Percentiles rank a stretch among this genome's conserved stretches.
These are phyloP conservation scores for Centropyge bicolor DNA, from an alignment of 2,797 vertebrate species.

Conservation along the genomic window DNA sequence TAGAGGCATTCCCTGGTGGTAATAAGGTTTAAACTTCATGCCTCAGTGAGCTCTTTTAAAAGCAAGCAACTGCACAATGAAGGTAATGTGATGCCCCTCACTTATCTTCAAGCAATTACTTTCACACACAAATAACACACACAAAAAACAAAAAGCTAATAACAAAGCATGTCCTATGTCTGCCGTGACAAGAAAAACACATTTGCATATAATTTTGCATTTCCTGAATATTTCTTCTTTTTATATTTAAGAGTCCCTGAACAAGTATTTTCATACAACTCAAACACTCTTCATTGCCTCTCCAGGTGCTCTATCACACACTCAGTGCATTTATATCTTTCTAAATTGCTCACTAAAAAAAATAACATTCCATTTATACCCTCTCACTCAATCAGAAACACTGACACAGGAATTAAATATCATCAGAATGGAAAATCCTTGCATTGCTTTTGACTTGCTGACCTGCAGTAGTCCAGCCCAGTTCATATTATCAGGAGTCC, in stretches of 20 bases:
- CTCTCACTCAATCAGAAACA: constrained; percentile 27
- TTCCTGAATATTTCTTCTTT: background rate
- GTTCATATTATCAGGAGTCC: constrained; percentile 82
- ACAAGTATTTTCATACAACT: background rate
- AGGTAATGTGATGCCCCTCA: constrained; percentile 56
- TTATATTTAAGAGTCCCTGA: background rate
- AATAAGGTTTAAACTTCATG: constrained; percentile 55
- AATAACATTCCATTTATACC: background rate
- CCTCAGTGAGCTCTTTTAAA: constrained; percentile 58
- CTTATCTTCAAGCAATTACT: constrained; percentile 48
- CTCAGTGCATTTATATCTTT: background rate
- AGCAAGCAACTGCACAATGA: constrained; percentile 50
- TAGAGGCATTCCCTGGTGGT: constrained; percentile 28
- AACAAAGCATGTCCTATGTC: background rate
- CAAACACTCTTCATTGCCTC: background rate
- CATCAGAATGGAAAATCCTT: constrained; percentile 20
- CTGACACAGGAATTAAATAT: constrained; percentile 24
- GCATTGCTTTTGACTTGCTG: constrained; percentile 64
- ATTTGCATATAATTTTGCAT: constrained; percentile 9
- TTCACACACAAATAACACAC: constrained; percentile 28
- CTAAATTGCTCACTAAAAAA: background rate
- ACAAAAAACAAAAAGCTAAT: constrained; percentile 13
- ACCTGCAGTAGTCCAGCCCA: constrained; percentile 82
- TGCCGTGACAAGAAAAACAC: background rate
- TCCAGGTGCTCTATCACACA: background rate